Conservation (phyloP, 1,140 invertebrate genomes). For the Acromyrmex echinatior region DNA sequence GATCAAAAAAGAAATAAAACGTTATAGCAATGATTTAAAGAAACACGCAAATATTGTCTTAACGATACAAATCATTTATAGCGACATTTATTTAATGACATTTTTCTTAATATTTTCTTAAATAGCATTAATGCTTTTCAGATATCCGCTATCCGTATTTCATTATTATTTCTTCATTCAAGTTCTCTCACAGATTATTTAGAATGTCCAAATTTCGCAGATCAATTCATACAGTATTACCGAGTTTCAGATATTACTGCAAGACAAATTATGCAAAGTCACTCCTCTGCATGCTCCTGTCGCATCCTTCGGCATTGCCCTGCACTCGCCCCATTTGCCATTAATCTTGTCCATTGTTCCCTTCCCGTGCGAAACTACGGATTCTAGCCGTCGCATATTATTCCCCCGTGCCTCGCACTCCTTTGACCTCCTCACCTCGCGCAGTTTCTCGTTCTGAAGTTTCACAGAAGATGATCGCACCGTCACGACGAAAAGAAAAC, state of each 20-base stretch:
- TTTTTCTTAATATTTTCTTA: neutral
- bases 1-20: neutral
- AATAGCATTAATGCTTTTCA: neutral
- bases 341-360: constrained; percentile 81
- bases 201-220: constrained; percentile 23
- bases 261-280: constrained; percentile 77
- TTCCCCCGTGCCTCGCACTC: constrained; percentile 65
- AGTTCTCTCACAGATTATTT: constrained; percentile 5
- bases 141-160: neutral
- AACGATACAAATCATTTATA: neutral
- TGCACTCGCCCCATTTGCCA: constrained; percentile 70
- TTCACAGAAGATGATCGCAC: constrained; percentile 52
- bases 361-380: constrained; percentile 73
- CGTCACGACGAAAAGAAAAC: neutral
- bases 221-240: constrained; percentile 59
- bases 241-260: constrained; percentile 68
- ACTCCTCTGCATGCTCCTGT: constrained; percentile 68
- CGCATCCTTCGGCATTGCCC: constrained; percentile 62
- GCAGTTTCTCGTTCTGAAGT: constrained; percentile 62
- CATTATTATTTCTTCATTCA: neutral
- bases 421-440: constrained; percentile 38
- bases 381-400: constrained; percentile 77
- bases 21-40: neutral
- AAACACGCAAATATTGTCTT: neutral
- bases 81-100: neutral